These are phyloP conservation scores for Neogale vison DNA, from an alignment of 2,113 vertebrate species.

Conservation along the genomic window DNA sequence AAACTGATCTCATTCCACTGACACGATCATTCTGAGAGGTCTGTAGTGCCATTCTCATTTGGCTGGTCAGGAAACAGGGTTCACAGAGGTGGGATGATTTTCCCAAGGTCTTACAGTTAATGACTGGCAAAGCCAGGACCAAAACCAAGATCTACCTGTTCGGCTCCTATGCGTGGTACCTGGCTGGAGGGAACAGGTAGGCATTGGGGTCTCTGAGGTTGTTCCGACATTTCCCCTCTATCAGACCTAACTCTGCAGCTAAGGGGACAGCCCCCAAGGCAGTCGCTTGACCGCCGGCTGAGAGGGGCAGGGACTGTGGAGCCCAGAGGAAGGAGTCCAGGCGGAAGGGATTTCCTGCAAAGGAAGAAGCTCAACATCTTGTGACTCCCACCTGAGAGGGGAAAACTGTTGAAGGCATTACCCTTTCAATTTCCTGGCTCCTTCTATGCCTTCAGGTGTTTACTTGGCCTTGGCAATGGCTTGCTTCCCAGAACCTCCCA, in stretches of 20 bases:
- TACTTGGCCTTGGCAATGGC: not conserved
- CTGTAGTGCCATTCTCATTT: not conserved
- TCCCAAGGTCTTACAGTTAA: not conserved
- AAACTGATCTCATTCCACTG: not conserved
- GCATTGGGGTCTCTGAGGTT: not conserved
- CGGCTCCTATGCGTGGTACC: not conserved
- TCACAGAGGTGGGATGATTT: not conserved
- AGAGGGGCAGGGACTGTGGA: not conserved
- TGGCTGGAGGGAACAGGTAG: not conserved
- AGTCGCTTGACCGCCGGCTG: not conserved
- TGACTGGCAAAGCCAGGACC: not conserved
- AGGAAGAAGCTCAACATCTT: not conserved
- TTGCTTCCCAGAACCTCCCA: conserved; percentile 52
- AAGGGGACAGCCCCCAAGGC: not conserved
- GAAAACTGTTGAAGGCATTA: not conserved
- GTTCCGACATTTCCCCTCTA: not conserved
- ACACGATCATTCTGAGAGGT: not conserved
- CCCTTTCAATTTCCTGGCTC: not conserved
- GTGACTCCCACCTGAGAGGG: not conserved
- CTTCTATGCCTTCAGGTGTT: not conserved
- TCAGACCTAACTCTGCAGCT: not conserved
- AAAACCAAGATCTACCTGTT: not conserved
- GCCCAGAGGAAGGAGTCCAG: not conserved
- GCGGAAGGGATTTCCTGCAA: not conserved
- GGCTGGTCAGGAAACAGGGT: not conserved